Base-by-base conservation (phyloP, 2,113 vertebrate genomes). In the Terrapene triunguis region DNA sequence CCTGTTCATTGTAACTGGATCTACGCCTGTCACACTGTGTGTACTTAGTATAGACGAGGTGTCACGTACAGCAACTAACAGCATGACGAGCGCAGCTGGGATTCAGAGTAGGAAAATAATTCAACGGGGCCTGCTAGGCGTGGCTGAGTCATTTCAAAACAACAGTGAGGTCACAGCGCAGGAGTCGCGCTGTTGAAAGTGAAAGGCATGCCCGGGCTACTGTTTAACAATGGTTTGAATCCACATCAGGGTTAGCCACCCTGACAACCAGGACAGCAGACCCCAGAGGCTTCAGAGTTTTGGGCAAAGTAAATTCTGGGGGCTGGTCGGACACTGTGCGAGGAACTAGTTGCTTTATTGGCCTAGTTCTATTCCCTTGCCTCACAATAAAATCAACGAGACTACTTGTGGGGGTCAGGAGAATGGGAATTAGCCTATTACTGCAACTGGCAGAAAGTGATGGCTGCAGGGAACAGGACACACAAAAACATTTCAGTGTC, bases 341-440 rank as follows among this genome's bases (percentile, higher is more conserved):
- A 32, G 62, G 32, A 65, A 65, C 14, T 2, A n/a, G 35, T 8
- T 9, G 8, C 17, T 69, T 17, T 35, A n/a, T 8, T 19, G 35
- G 62, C 62, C 35, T 8, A 19, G 4, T 69, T n/a, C 32, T 69
- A 35, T 8, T 35, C 32, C 29, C 27, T 29, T 32, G 27, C 3
- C 3, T 32, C 59, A 6, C 13, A 7, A 32, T 6, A 14, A 62
- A 14, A 12, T 62, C 13, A 1, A 16, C 13, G 2, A 3, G 6
- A 12, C 57, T 29, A 25, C 57, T 29, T 59, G 57, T 13, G 29
- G 59, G 59, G 13, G 29, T 32, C 29, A 62, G 59, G 59, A 6
- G 10, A 16, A 32, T 62, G 59, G 59, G 32, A 16, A 35, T 32
- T 62, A 32, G 59, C 59, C 29, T 32, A 6, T 6, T 35, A 35